These are phyloP conservation scores for Sinosuthora webbiana DNA, from an alignment of 2,113 vertebrate genomes.

Conservation along the genomic window DNA sequence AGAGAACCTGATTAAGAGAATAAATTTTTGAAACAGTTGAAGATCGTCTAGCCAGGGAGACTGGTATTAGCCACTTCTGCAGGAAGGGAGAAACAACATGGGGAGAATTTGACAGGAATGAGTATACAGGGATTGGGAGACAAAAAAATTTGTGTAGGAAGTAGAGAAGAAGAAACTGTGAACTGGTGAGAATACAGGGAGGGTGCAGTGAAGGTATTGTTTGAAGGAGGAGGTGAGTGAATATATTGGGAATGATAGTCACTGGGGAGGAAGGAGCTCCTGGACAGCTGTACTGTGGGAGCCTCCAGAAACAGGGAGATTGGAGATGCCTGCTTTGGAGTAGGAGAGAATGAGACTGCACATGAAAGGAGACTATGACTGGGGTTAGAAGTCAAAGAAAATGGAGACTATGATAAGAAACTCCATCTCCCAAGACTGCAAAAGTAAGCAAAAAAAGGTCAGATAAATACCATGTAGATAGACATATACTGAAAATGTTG, in stretches of 20 bases:
- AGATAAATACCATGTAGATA: not conserved
- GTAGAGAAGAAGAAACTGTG: not conserved
- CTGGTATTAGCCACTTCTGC: not conserved
- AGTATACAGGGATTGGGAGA: not conserved
- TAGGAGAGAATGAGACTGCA: not conserved
- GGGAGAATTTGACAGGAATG: not conserved
- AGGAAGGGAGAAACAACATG: not conserved
- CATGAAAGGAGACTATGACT: not conserved
- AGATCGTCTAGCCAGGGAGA: not conserved
- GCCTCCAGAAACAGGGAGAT: not conserved
- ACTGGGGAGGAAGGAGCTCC: not conserved
- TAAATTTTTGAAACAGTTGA: not conserved
- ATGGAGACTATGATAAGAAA: not conserved
- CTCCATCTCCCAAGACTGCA: not conserved
- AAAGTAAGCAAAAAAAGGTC: not conserved
- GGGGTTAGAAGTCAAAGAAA: not conserved
- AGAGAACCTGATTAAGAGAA: not conserved
- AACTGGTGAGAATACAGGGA: not conserved
- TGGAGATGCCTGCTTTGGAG: not conserved
- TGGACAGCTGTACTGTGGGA: not conserved
- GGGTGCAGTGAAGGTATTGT: not conserved
- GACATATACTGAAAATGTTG: not conserved
- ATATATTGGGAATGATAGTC: not conserved
- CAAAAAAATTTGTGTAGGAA: not conserved
- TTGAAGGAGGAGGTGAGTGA: not conserved